Base-by-base conservation (phyloP, 1,140 invertebrate species). In the Piezodorus guildinii region DNA sequence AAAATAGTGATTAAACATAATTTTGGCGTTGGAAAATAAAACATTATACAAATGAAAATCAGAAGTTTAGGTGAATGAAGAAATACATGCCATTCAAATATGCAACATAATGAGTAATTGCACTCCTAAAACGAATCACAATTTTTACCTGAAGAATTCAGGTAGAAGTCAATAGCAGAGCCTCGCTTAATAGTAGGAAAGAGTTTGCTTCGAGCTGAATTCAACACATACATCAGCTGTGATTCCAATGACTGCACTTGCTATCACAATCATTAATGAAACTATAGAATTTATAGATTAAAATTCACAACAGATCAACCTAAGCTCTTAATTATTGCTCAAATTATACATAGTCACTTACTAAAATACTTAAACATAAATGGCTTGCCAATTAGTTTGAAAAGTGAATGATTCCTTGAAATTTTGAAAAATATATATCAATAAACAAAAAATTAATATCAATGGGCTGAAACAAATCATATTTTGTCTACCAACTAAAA, bases 101-200 rank as follows among this genome's bases (percentile, higher is more conserved):
- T 60, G 61, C 75, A 62, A 58, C 17, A 21, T 54, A 14, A 49
- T 39, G 25, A 66, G 12, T 19, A 56, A 56, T 23, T 23, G 19
- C 23, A 39, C 34, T 10, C 10, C 64, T 59, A 27, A 16, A 44
- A 49, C 27, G 27, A 67, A 34, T 63, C 16, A 39, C 54, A 56
- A 59, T 73, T 75, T 77, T 77, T 81, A 90, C 87, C 88, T 89
- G 87, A 88, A 76, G 86, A 87, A 76, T 85, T 88, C 75, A 88
- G 81, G 78, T 91, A 91, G 72, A 88, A 84, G 79, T 90, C 87
- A 77, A 86, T 84, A 76, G 82, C 80, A 76, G 85, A 85, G 72
- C 87, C 88, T 77, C 88, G 79, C 80, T 87, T 88, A 74, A 91
- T 80, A 64, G 87, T 80, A 73, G 88, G 87, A 73, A 90, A 85